Evolutionary conservation across 2,797 vertebrate genomes (phyloP), one percentile per base, ranked within the genome.

Genomic region (Megaceryle alcyon): DNA sequence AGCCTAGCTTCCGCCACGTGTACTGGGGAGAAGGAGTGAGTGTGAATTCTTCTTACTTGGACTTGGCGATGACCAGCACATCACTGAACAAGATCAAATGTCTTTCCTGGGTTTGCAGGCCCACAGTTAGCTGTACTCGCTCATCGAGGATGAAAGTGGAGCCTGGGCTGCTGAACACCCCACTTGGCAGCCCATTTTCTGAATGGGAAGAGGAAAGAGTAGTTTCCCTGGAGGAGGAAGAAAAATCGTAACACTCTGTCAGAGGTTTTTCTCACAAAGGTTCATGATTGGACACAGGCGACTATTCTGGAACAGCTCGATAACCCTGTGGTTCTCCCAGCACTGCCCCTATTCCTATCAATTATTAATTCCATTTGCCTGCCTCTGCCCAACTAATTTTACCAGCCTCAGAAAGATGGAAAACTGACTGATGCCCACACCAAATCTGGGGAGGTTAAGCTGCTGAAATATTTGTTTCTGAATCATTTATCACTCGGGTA

Each of bases 101-200:
- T 86, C 99, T 97, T 76, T 99, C 99, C 92, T 98, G 98, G 5
- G 98, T 99, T 98, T 99, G 98, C 87, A 98, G 97, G 46, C 99
- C 98, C 4, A 97, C 97, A 1, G 98, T 99, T 33, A 99, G 85
- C 95, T 99, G 98, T 19, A 98, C 98, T 6, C 97, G 98, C 53
- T 98, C 98, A 0, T 99, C 98, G 72, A 99, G 79, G 90, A 99
- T 57, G 90, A 98, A 98, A 60, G 94, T 82, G 65, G 97, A 97
- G 66, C 88, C 94, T 28, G 97, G 95, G 82, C 92, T 97, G 63
- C 94, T 94, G 92, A 98, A 97, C 70, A 95, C 72, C 39, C 97
- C 95, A 6, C 97, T 71, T 31, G 96, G 96, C 35, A 97, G 92
- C 37, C 97, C 97, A 95, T 96, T 97, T 54, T 95, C 96, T 25